Evolutionary conservation across 2,113 vertebrate species (phyloP).

Genomic region (Synodontis membranacea): DNA sequence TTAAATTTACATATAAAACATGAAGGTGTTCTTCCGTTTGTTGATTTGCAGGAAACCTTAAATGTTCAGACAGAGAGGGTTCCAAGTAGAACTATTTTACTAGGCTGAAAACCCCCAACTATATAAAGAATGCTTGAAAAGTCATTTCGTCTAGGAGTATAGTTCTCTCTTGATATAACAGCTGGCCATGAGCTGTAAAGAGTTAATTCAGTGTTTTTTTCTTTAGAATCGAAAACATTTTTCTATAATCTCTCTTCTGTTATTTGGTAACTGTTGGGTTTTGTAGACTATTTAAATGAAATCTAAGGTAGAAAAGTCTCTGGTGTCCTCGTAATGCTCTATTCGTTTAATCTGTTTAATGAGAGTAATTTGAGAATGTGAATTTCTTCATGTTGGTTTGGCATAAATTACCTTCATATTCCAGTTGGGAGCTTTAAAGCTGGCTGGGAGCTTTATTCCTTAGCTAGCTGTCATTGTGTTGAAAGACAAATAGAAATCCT

Average conservation of each 20-base stretch:
- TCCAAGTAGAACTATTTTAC: neutral
- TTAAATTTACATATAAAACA: neutral
- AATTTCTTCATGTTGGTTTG: neutral
- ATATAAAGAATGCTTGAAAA: neutral
- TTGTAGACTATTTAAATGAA: neutral
- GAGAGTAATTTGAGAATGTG: neutral
- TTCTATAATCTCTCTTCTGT: neutral
- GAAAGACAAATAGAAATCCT: conserved; percentile 14
- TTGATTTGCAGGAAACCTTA: neutral
- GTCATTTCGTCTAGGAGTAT: neutral
- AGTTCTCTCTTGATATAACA: neutral
- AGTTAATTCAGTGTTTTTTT: neutral
- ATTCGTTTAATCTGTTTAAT: neutral
- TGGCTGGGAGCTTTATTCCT: conserved; percentile 7
- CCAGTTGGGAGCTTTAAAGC: neutral
- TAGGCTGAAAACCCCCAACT: neutral
- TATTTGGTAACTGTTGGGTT: neutral
- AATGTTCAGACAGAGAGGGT: neutral
- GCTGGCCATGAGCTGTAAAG: neutral
- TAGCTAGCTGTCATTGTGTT: neutral
- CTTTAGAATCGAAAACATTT: neutral
- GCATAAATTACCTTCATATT: neutral
- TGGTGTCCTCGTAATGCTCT: neutral
- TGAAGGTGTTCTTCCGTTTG: neutral
- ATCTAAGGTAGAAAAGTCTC: neutral